Evolutionary conservation across 2,113 vertebrate species (phyloP).

Genomic region (Neopipo cinnamomea): DNA sequence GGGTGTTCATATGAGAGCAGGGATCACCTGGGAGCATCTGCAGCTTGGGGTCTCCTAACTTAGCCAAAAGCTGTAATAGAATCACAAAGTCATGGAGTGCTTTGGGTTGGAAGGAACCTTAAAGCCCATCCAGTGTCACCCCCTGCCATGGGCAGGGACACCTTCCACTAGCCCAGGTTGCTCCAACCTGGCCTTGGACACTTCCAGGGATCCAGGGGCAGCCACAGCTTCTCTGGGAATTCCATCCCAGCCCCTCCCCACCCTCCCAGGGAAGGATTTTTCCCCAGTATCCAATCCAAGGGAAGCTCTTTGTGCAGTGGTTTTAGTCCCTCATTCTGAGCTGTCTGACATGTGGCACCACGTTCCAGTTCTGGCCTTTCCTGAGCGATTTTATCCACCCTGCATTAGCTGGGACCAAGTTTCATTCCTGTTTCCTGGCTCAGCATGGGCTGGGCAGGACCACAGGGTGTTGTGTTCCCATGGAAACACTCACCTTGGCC

Average conservation of each 20-base stretch:
- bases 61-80: background rate
- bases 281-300: background rate
- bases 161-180: background rate
- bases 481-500: background rate
- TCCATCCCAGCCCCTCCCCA: background rate
- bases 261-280: background rate
- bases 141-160: background rate
- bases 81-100: background rate
- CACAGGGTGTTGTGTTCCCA: background rate
- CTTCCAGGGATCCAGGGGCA: background rate
- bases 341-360: background rate
- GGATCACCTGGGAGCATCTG: background rate
- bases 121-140: rapidly evolving
- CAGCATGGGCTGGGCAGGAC: background rate
- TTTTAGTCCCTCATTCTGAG: background rate
- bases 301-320: background rate
- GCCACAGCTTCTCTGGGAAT: background rate
- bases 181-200: background rate
- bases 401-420: background rate
- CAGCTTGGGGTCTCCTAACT: background rate
- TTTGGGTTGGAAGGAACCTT: background rate
- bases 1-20: background rate
- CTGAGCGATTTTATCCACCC: rapidly evolving
- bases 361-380: rapidly evolving
- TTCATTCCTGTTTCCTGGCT: background rate